These are phyloP conservation scores for Galagoides demidoff DNA, from an alignment of 2,797 vertebrate genomes.

Conservation along the genomic window DNA sequence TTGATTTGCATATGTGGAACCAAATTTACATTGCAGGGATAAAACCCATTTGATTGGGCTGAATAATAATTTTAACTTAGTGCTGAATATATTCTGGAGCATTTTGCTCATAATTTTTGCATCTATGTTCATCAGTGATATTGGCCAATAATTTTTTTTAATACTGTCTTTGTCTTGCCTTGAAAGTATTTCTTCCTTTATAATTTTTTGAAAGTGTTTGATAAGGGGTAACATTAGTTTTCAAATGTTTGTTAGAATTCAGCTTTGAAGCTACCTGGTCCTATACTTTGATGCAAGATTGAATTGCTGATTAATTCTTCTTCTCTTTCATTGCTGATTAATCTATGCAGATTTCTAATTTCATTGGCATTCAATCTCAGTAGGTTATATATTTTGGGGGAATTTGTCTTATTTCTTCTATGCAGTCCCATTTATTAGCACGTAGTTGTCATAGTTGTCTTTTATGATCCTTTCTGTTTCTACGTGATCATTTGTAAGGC, in stretches of 20 bases:
- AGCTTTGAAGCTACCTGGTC: background rate
- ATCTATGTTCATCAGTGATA: background rate
- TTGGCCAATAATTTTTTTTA: background rate
- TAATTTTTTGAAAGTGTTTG: background rate
- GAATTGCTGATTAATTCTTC: background rate
- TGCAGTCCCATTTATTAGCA: background rate
- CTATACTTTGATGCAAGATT: background rate
- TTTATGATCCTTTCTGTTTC: background rate
- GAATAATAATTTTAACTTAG: background rate
- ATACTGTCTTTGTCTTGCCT: background rate
- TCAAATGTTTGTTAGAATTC: background rate
- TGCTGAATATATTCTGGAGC: background rate
- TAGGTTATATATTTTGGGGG: background rate
- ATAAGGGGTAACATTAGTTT: background rate
- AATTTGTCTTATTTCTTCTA: background rate
- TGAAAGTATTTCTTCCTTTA: background rate
- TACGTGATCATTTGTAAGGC: background rate
- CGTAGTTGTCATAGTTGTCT: background rate
- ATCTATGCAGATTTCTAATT: background rate
- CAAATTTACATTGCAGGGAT: background rate
- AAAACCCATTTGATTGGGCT: background rate
- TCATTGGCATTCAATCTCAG: background rate
- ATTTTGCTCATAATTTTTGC: background rate
- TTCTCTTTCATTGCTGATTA: no score
- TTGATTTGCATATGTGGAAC: background rate